Evolutionary conservation across 2,797 vertebrate species (phyloP), one percentile per base, ranked within the genome.

Genomic region (Benthosema pterotum): DNA sequence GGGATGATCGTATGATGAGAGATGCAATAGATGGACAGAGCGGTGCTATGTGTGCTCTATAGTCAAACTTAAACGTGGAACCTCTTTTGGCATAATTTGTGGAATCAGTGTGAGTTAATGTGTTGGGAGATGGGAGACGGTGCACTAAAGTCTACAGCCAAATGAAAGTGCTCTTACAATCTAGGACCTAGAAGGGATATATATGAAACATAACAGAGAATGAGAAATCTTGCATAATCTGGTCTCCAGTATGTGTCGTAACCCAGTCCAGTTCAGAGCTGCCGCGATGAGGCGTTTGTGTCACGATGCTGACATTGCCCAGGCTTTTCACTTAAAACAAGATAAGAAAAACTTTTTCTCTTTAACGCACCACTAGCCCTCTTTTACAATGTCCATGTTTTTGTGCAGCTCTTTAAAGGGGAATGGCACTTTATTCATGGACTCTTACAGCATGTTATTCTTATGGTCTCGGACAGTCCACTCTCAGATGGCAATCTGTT

Each of bases 341-440:
- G 52, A 53, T 28, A 32, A 53, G 18, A 13, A 53, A 12, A 25
- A 2, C 14, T 2, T 22, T 7, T 14, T 25, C 52, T 1, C 52
- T 1, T 4, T 13, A 46, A 46, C 5, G n/a, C 45, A 13, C 19
- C 14, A 18, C 22, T 25, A 25, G 6, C n/a, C 4, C 0, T 3
- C 2, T 4, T n/a, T 4, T 12, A 3, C 11, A 50, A 50, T 8
- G 8, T 48, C 42, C 0, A 12, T 52, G n/a, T 61, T 46, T 50
- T 28, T 43, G 22, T 62, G 63, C 38, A 43, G 54, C 58, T 60
- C 67, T 64, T 74, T 69, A 67, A 70, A 74, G 63, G 48, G 49
- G 62, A 59, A 48, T 22, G 13, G 5, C 32, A 32, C 66, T 65
- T 60, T 46, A 13, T n/a, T 58, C 61, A 38, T 60, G 19, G 53